Percentiles rank a stretch among this genome's conserved stretches.
These are phyloP conservation scores for Sylvia atricapilla DNA, from an alignment of 2,113 vertebrate species.

Conservation along the genomic window DNA sequence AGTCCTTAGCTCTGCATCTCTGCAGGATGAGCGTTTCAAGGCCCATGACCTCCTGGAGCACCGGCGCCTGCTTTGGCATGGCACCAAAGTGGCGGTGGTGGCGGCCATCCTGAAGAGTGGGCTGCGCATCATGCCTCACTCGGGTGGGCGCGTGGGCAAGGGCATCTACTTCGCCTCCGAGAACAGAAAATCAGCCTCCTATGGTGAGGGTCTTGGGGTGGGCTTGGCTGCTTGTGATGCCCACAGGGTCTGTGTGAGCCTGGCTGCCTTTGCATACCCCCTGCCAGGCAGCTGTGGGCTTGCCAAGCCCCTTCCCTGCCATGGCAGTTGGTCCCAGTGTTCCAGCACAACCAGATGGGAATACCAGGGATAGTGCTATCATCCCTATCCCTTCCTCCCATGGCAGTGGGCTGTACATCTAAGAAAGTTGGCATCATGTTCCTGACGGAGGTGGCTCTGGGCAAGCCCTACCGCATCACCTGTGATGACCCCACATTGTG, in stretches of 20 bases:
- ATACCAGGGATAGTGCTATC: background rate
- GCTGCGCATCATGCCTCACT: conserved; percentile 92
- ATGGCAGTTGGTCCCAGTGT: background rate
- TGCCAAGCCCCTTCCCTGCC: background rate
- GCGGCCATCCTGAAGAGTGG: conserved; percentile 89
- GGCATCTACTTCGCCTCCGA: conserved; percentile 91
- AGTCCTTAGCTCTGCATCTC: background rate
- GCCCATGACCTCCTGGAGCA: conserved; percentile 77
- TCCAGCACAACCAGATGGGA: background rate
- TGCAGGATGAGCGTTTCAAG: conserved; percentile 77
- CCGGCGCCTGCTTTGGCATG: conserved; percentile 88
- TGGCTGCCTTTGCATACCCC: fast-evolving
- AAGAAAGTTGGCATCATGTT: conserved; percentile 87
- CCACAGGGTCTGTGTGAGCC: background rate
- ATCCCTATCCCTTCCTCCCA: background rate
- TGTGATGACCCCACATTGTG: conserved; percentile 53
- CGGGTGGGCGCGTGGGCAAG: conserved; percentile 82
- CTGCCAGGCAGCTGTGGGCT: background rate
- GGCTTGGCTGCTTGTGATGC: background rate
- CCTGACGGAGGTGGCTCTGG: conserved; percentile 87
- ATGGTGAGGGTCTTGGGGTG: conserved; percentile 72
- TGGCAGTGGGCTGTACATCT: conserved; percentile 68
- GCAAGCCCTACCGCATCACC: conserved; percentile 79
- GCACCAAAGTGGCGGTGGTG: conserved; percentile 87
- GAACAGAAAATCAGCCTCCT: conserved; percentile 84